Conservation (phyloP, 2,113 vertebrate genomes). For the Prolemur simus region DNA sequence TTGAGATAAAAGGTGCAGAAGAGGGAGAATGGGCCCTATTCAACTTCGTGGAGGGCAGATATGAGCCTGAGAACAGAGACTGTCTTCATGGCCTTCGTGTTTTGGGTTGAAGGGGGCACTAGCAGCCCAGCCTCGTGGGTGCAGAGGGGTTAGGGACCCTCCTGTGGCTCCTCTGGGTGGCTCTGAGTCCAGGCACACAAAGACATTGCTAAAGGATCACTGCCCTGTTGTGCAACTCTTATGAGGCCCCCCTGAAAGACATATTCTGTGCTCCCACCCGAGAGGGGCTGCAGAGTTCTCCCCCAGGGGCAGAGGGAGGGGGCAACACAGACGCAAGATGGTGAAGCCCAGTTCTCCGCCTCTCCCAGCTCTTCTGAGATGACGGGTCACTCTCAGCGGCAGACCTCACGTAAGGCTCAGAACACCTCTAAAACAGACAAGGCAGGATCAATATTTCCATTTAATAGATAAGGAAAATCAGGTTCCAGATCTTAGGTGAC, state of each 20-base stretch:
- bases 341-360: neutral
- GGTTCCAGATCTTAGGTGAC: neutral
- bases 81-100: conserved; percentile 46
- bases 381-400: neutral
- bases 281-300: neutral
- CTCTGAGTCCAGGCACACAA: neutral
- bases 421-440: neutral
- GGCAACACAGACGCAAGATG: neutral
- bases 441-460: neutral
- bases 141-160: conserved; percentile 7
- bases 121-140: neutral
- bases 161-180: neutral
- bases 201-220: neutral
- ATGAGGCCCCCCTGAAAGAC: neutral
- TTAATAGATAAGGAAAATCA: neutral
- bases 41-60: conserved; percentile 26
- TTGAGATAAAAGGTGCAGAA: conserved; percentile 70
- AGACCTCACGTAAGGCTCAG: neutral
- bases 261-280: neutral
- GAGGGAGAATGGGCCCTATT: conserved; percentile 60
- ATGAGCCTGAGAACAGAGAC: conserved; percentile 59
- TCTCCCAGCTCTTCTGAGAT: too few species aligned
- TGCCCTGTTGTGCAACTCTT: neutral
- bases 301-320: rapidly evolving
- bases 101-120: neutral